Conservation (phyloP, 2,888 invertebrate genomes). For the Holacanthella duospinosa region DNA sequence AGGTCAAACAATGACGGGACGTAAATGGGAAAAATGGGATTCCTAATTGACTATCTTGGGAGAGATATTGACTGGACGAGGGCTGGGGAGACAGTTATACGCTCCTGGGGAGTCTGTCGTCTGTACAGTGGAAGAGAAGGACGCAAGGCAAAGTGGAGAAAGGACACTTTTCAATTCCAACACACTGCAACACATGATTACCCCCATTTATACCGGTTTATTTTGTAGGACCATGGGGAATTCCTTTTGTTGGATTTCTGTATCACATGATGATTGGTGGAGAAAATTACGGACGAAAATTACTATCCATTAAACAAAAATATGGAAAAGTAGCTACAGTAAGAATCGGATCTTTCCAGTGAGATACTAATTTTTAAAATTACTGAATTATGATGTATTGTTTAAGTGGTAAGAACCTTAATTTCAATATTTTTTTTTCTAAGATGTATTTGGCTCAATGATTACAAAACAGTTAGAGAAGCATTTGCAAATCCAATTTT, state of each 20-base stretch:
- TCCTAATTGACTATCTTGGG: no score
- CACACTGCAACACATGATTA: no score
- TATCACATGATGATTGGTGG: constrained; percentile 1
- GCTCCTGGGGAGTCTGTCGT: no score
- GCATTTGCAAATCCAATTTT: constrained; percentile 19
- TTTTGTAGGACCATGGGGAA: constrained; percentile 9
- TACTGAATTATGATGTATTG: background rate
- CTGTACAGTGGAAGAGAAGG: no score
- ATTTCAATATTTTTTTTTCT: background rate
- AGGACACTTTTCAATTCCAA: no score
- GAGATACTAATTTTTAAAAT: background rate
- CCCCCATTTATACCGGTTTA: no score
- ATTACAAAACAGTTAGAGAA: constrained; percentile 17
- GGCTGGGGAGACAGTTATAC: no score
- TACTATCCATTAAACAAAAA: background rate
- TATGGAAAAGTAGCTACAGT: constrained; percentile 20
- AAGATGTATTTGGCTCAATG: constrained; percentile 23
- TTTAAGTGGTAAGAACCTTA: no score
- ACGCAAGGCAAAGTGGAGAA: no score
- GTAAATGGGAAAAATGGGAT: no score
- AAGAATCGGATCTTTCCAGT: constrained; percentile 23
- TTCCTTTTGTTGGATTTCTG: constrained; percentile 13
- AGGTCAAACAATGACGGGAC: no score
- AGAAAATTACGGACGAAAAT: background rate
- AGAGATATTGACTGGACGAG: no score